Base-by-base conservation (phyloP, 2,888 invertebrate species). In the Cyclophora albipunctata region DNA sequence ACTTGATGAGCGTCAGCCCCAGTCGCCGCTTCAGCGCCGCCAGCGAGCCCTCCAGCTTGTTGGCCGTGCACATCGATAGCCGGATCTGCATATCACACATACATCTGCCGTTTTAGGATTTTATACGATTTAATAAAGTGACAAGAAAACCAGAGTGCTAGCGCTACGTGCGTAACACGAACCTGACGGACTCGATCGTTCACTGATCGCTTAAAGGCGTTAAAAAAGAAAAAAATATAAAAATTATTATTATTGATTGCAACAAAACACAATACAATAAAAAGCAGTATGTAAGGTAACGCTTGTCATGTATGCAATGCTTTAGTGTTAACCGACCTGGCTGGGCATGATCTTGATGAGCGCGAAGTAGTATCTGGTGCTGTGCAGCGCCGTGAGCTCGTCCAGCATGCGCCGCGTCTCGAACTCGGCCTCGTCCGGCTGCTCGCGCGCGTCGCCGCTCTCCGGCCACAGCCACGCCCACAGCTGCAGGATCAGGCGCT, bases 1-100 rank as follows among this genome's bases (percentile, higher is more conserved):
- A 99, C 74, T 95, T 95, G 63, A 99, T 95, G 51, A 99, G 90
- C 44, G 96, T 96, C 44, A 98, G 88, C 1, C 96, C 96, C 49
- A 97, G 90, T 57, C 94, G 93, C 54, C 94, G 92, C 87, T 98
- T 98, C 50, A 98, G 92, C 56, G 90, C 90, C 55, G 92, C 91
- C 56, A 99, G 90, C 66, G 95, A 93, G 0, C 75, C 71, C 60
- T 84, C 84, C 52, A 99, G 85, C 81, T 97, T 96, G 60, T 92
- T 92, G 0, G 96, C 93, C 34, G 98, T 99, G 58, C 94, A 91
- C 75, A 98, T 96, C 71, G 97, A 97, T 53, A 99, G 88, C 2
- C 95, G 93, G 47, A 98, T 93, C 92, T 95, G 80, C 1, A 35
- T 3, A 46, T 20, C 34, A 49, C 4, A 46, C 4, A 4, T 3